Evolutionary conservation across 2,888 invertebrate genomes (phyloP).

Genomic region (Osmoderma eremita): DNA sequence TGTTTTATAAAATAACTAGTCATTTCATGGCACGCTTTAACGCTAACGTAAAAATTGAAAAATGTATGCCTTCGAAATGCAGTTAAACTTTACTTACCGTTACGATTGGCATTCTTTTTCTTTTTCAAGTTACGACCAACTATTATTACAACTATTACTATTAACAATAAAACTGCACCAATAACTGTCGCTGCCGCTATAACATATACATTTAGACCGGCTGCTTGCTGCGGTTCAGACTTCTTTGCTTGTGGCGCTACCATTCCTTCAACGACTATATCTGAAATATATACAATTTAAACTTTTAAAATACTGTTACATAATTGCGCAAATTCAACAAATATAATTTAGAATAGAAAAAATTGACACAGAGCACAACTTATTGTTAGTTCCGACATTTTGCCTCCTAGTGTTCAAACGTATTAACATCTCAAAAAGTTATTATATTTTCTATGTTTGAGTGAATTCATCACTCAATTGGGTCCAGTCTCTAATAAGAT

Average conservation of each 20-base stretch:
- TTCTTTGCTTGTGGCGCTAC: conserved; percentile 40
- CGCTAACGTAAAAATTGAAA: too few species aligned
- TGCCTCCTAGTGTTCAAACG: too few species aligned
- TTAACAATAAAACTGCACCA: conserved; percentile 63
- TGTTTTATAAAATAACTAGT: too few species aligned
- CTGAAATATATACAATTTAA: conserved; percentile 15
- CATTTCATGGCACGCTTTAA: too few species aligned
- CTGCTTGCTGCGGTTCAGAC: conserved; percentile 32
- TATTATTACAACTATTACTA: conserved; percentile 61
- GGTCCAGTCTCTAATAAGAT: too few species aligned
- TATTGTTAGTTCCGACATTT: too few species aligned
- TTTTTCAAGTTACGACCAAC: conserved; percentile 65
- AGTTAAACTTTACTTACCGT: conserved; percentile 50
- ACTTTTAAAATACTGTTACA: too few species aligned
- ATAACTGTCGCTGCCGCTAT: conserved; percentile 69
- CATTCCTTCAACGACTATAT: conserved; percentile 39
- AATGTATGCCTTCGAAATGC: conserved; percentile 28
- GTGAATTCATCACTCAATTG: too few species aligned
- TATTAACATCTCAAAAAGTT: too few species aligned
- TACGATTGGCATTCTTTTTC: conserved; percentile 61
- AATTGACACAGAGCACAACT: not conserved
- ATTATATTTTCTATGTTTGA: too few species aligned
- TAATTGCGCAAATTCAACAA: not conserved
- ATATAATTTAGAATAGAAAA: conserved; percentile 42
- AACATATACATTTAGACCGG: conserved; percentile 63